Conservation (phyloP, 2,888 invertebrate genomes). For the Philaethria dido region DNA sequence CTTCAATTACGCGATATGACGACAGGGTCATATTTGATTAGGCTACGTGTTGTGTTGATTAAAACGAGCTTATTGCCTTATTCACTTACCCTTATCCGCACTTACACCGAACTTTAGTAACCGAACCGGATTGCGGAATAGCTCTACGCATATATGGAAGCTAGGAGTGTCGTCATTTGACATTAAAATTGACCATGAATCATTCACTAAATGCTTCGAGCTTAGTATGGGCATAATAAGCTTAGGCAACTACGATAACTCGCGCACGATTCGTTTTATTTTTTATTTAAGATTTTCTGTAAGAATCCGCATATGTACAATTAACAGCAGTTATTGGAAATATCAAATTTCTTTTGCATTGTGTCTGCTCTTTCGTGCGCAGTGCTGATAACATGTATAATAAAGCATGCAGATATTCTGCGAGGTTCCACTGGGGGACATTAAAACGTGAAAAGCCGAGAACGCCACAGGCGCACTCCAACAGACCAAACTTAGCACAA, state of each 20-base stretch:
- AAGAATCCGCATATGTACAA: not conserved
- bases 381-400: conserved; percentile 43
- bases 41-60: conserved; percentile 81
- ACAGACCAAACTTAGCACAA: conserved; percentile 10
- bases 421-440: conserved; percentile 45
- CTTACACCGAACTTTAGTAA: conserved; percentile 46
- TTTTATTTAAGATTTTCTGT: conserved; percentile 24
- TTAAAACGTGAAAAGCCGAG: conserved; percentile 45
- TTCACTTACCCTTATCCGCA: conserved; percentile 69
- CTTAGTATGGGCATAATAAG: conserved; percentile 38
- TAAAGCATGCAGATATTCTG: conserved; percentile 47
- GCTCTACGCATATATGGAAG: conserved; percentile 52
- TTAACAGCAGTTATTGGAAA: conserved; percentile 8
- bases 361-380: conserved; percentile 14
- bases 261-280: conserved; percentile 33
- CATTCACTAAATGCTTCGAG: conserved; percentile 51
- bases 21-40: conserved; percentile 82
- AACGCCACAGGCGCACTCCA: conserved; percentile 37
- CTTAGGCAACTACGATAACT: conserved; percentile 39
- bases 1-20: conserved; percentile 81
- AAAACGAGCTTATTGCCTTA: conserved; percentile 81
- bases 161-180: conserved; percentile 56
- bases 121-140: conserved; percentile 60
- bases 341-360: conserved; percentile 4
- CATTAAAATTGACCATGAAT: conserved; percentile 66